Evolutionary conservation across 1,140 invertebrate genomes (phyloP).

Genomic region (Nephila pilipes): DNA sequence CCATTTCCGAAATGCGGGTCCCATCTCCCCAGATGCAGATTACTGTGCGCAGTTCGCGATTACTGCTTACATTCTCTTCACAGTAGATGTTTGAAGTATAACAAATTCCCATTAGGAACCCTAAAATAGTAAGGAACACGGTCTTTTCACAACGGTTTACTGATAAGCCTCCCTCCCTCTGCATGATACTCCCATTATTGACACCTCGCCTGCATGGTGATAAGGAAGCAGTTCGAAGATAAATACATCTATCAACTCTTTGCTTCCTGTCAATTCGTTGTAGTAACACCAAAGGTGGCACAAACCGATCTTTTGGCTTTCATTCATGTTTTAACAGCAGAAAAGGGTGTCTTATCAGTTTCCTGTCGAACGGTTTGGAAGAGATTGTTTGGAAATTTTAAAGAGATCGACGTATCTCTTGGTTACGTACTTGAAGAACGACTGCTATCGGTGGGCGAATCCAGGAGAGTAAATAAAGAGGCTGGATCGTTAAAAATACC

Average conservation of each 20-base stretch:
- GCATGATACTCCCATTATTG: neutral
- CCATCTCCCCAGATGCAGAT: neutral
- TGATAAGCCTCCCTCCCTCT: neutral
- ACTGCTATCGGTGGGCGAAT: neutral
- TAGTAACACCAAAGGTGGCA: neutral
- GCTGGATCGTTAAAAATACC: neutral
- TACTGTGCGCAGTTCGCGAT: neutral
- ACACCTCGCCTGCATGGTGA: neutral
- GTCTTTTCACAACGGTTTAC: neutral
- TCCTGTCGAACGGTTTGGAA: neutral
- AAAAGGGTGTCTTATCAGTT: slow-evolving; percentile 5
- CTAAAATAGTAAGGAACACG: neutral
- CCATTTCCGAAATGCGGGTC: neutral
- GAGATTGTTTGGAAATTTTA: neutral
- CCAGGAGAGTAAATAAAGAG: neutral
- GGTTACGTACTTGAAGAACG: too few species aligned
- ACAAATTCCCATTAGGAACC: slow-evolving; percentile 6
- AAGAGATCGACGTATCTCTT: neutral
- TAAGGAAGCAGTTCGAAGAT: neutral
- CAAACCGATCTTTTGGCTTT: neutral
- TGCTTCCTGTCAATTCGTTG: slow-evolving; percentile 5
- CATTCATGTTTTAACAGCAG: neutral
- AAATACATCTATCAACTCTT: slow-evolving; percentile 30
- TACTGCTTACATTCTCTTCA: neutral
- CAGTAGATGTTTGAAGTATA: neutral